phyloP scores from a whole-genome alignment of 2,797 vertebrate species.

The Neoniphon sammara region DNA sequence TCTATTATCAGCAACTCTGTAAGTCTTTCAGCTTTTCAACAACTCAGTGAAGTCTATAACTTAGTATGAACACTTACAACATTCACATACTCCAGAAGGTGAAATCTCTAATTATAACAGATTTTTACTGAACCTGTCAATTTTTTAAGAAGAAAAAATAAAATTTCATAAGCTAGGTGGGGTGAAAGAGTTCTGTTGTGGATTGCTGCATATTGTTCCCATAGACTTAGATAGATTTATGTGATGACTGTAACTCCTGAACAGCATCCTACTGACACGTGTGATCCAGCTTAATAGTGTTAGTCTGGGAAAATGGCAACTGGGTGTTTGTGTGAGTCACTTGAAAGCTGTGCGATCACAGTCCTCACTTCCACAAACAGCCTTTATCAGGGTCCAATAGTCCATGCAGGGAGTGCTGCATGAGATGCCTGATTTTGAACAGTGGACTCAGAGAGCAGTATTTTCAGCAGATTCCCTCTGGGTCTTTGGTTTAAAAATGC shows the following conservation, averaged over 20 bases:
- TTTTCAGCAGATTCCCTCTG: slow-evolving; percentile 46
- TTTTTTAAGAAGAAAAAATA: too few relatives aligned
- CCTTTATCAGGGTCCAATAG: slow-evolving; percentile 79
- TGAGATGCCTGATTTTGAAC: slow-evolving; percentile 48
- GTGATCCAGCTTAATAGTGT: slow-evolving; percentile 29
- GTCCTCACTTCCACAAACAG: slow-evolving; percentile 58
- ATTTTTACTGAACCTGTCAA: background rate
- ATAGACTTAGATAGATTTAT: background rate
- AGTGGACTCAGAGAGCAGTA: slow-evolving; percentile 36
- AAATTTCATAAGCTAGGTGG: background rate
- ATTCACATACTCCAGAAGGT: slow-evolving; percentile 2
- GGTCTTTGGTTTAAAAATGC: slow-evolving; percentile 36
- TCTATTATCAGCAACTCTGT: slow-evolving; percentile 17
- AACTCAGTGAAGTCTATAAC: slow-evolving; percentile 6
- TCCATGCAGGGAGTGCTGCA: slow-evolving; percentile 68
- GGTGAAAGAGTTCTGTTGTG: slow-evolving; percentile 6
- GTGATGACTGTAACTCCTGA: background rate
- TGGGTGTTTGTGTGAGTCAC: slow-evolving; percentile 53
- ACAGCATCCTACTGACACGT: background rate
- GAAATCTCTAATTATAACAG: background rate
- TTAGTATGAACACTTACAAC: slow-evolving; percentile 3
- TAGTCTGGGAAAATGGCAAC: slow-evolving; percentile 30
- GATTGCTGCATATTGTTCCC: background rate
- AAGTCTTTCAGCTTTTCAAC: slow-evolving; percentile 17
- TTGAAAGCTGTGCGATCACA: slow-evolving; percentile 41